Base-by-base conservation (phyloP, 2,888 invertebrate species). In the Lasioglossum zephyrum region DNA sequence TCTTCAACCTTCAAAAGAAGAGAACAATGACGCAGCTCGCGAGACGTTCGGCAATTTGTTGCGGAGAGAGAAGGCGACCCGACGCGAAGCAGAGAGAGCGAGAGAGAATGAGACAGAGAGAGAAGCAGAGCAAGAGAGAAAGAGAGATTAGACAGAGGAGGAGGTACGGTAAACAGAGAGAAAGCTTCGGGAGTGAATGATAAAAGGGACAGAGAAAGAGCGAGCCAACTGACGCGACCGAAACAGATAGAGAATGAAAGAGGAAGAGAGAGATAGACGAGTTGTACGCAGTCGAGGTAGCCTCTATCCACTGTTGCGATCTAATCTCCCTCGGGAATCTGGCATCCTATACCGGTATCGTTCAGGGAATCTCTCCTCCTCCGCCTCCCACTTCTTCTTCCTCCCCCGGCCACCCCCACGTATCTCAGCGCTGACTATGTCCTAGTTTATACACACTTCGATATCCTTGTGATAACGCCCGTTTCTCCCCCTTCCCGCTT, bases 301-400 rank as follows among this genome's bases (percentile, higher is more conserved):
- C 90, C 85, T 89, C 90, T 94, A 94, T 94, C 94, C 86, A 85
- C 90, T 88, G 81, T 92, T 91, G 92, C 86, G 91, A 95, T 95
- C 95, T 95, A 93, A 94, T 94, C 94, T 92, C 88, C 86, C 90
- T 90, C 92, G 90, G 92, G 91, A 93, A 95, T 95, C 95, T 94
- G 92, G 94, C 94, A 94, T 95, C 94, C 95, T 94, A 94, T 94
- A 91, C 93, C 85, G 87, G 82, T 94, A 95, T 95, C 95, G 89
- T 83, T 86, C 89, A 84, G 90, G 90, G 92, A 92, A 94, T 95
- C 94, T 93, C 81, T 85, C 75, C 90, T 84, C 82, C 88, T 66
- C 88, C 87, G 74, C 87, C 86, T 81, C 81, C 80, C 78, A 77
- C 77, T 82, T 66, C 82, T 77, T 70, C 85, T 77, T 81, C 86